Evolutionary conservation across 2,113 vertebrate species (phyloP).

Genomic region (Pampusana beccarii): DNA sequence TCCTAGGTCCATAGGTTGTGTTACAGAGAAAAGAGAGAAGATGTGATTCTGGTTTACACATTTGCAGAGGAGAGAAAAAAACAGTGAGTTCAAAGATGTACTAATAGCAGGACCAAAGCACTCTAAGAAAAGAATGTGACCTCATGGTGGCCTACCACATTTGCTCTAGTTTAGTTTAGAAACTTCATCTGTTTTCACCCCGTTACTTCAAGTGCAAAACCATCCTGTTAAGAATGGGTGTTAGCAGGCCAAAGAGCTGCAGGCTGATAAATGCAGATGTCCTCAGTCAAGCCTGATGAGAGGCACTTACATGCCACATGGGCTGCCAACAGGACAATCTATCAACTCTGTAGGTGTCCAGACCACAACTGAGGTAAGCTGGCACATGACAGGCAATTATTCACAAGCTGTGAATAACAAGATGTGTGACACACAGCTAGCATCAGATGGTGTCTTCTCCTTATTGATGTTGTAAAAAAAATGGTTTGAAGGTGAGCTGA

Average conservation of each 20-base stretch:
- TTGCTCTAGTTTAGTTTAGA: not conserved
- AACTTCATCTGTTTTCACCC: not conserved
- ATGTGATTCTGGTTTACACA: not conserved
- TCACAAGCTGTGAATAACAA: conserved; percentile 23
- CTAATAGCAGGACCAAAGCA: not conserved
- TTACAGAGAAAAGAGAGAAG: not conserved
- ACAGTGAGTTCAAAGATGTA: not conserved
- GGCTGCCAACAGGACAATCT: not conserved
- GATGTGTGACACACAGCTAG: not conserved
- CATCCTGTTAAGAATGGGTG: not conserved
- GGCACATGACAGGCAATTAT: not conserved
- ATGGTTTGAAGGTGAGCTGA: not conserved
- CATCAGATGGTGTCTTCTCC: not conserved
- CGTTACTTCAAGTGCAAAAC: not conserved
- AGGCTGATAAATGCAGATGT: conserved; percentile 25
- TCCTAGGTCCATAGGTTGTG: not conserved
- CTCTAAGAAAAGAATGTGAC: not conserved
- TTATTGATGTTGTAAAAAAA: not conserved
- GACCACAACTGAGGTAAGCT: not conserved
- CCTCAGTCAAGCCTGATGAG: not conserved
- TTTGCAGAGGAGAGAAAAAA: not conserved
- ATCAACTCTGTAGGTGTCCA: conserved; percentile 21
- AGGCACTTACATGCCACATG: not conserved
- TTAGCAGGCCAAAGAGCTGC: conserved; percentile 47
- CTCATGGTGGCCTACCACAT: not conserved